phyloP scores from a whole-genome alignment of 1,140 invertebrate species.

The Anoplolepis gracilipes region DNA sequence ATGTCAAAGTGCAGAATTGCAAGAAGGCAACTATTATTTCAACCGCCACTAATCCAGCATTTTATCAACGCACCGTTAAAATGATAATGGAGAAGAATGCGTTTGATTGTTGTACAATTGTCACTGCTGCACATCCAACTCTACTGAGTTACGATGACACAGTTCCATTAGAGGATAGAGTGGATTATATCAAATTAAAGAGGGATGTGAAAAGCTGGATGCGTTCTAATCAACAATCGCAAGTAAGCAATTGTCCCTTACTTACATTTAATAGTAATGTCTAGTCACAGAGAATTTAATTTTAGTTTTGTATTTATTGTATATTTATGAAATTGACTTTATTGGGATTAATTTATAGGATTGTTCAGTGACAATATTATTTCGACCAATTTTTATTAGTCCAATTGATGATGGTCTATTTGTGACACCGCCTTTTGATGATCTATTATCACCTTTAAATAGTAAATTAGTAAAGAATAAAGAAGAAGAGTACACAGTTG shows the following conservation, averaged over 20 bases:
- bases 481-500: slow-evolving; percentile 80
- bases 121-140: slow-evolving; percentile 84
- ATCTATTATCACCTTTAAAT: slow-evolving; percentile 87
- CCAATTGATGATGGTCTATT: slow-evolving; percentile 88
- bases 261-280: not conserved
- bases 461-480: slow-evolving; percentile 82
- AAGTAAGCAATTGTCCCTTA: slow-evolving; percentile 67
- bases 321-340: slow-evolving; percentile 10
- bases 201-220: slow-evolving; percentile 86
- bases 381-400: slow-evolving; percentile 88
- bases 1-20: slow-evolving; percentile 78
- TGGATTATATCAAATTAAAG: slow-evolving; percentile 84
- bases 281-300: not conserved
- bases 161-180: slow-evolving; percentile 70
- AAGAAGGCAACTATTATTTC: slow-evolving; percentile 87
- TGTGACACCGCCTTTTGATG: slow-evolving; percentile 88
- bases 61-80: slow-evolving; percentile 84
- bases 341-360: slow-evolving; percentile 82
- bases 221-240: slow-evolving; percentile 84
- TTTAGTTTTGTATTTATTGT: slow-evolving; percentile 1
- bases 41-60: slow-evolving; percentile 83
- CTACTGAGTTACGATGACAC: slow-evolving; percentile 80
- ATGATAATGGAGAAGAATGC: slow-evolving; percentile 86
- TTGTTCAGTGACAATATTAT: slow-evolving; percentile 87
- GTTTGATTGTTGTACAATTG: slow-evolving; percentile 86